These are phyloP conservation scores for Sclerurus mexicanus DNA, from an alignment of 2,113 vertebrate genomes.

Conservation along the genomic window DNA sequence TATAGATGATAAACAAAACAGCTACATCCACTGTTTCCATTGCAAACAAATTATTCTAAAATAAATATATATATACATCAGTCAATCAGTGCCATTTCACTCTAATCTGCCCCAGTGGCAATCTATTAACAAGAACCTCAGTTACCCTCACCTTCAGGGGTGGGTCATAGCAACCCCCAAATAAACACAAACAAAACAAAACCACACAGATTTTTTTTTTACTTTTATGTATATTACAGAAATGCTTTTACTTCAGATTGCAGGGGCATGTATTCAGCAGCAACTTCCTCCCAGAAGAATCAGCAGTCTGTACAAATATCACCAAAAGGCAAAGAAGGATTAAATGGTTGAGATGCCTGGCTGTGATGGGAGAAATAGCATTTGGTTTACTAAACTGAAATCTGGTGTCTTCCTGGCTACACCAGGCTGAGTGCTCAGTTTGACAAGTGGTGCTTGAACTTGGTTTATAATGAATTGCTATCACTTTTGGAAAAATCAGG, in stretches of 20 bases:
- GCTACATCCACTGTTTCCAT: neutral
- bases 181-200: neutral
- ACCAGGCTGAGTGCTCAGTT: neutral
- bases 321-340: neutral
- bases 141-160: neutral
- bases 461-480: neutral
- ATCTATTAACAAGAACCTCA: neutral
- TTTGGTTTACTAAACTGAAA: neutral
- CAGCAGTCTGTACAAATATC: neutral
- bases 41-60: neutral
- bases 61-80: neutral
- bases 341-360: neutral
- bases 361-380: neutral
- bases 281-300: neutral
- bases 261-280: neutral
- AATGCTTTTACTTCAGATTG: neutral
- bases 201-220: neutral
- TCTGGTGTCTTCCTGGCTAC: neutral
- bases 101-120: neutral
- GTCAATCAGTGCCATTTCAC: neutral
- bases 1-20: neutral
- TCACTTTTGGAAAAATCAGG: neutral
- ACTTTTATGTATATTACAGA: neutral
- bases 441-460: neutral
- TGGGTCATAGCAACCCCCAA: neutral